These are phyloP conservation scores for Hoplostethus mediterraneus DNA, from an alignment of 2,797 vertebrate species.

Conservation along the genomic window DNA sequence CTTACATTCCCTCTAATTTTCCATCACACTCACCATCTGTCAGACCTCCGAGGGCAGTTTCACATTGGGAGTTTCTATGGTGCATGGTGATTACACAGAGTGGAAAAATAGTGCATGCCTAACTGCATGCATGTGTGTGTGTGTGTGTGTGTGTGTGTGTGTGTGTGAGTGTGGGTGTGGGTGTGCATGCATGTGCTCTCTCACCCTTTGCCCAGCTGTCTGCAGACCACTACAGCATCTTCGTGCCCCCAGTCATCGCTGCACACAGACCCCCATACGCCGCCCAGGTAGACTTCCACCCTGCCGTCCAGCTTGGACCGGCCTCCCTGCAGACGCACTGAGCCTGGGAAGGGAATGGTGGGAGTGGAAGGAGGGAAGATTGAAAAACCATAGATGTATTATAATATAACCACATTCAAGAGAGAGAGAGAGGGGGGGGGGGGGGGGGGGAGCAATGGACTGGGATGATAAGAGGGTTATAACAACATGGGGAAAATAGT, in stretches of 20 bases:
- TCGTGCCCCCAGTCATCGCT: constrained; percentile 87
- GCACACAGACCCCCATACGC: constrained; percentile 90
- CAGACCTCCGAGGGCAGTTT: constrained; percentile 16
- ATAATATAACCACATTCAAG: neutral
- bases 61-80: constrained; percentile 14
- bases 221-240: constrained; percentile 89
- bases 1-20: constrained; percentile 25
- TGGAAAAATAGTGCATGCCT: no score
- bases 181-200: constrained; percentile 62
- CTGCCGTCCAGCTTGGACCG: constrained; percentile 89
- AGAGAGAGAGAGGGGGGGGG: neutral
- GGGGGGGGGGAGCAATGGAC: neutral
- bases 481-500: neutral
- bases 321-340: constrained; percentile 88
- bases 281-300: constrained; percentile 89
- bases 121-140: constrained; percentile 52
- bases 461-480: neutral
- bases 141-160: constrained; percentile 15
- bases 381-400: neutral
- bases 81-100: constrained; percentile 13
- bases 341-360: constrained; percentile 75
- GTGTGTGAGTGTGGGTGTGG: constrained; percentile 11
- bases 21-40: constrained; percentile 30
- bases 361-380: neutral
- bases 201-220: constrained; percentile 91